A percentile compares a stretch with the other conserved stretches of the same genome.
phyloP scores from a whole-genome alignment of 1,140 invertebrate species.

The Trachymyrmex cornetzi region DNA sequence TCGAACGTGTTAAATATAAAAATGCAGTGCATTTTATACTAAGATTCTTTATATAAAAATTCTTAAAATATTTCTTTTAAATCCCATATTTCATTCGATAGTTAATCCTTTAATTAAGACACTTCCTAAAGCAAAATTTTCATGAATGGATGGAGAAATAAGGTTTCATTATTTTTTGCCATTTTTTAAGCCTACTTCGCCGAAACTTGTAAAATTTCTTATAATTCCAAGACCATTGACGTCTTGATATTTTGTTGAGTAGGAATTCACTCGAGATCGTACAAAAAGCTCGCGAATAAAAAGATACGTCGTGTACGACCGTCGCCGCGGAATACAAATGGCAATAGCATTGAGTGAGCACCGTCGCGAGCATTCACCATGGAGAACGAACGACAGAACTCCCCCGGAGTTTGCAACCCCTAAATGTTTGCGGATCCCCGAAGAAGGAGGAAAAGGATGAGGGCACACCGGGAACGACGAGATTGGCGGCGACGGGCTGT shows the following conservation, averaged over 20 bases:
- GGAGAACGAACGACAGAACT: conserved; percentile 5
- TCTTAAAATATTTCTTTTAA: neutral
- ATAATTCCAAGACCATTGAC: neutral
- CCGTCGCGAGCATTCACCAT: conserved; percentile 31
- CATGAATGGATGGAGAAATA: neutral
- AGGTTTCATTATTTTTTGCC: neutral
- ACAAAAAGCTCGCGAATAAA: conserved; percentile 1
- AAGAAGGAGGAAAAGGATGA: neutral
- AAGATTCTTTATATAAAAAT: neutral
- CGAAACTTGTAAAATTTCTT: conserved; percentile 10
- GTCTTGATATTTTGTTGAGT: conserved; percentile 5
- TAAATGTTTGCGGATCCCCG: conserved; percentile 51
- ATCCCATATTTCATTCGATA: neutral
- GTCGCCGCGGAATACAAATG: conserved; percentile 48
- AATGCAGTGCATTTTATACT: neutral
- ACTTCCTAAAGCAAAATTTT: neutral
- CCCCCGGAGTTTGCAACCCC: conserved; percentile 39
- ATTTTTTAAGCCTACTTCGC: neutral
- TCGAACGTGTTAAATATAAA: neutral
- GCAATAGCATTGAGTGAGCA: conserved; percentile 30
- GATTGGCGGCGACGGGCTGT: conserved; percentile 45
- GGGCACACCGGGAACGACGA: conserved; percentile 15
- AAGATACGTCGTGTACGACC: conserved; percentile 10
- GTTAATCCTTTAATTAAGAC: neutral
- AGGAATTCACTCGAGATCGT: conserved; percentile 8